These are phyloP conservation scores for Onychomys leucogaster DNA, from an alignment of 2,797 vertebrate genomes.

Conservation along the genomic window DNA sequence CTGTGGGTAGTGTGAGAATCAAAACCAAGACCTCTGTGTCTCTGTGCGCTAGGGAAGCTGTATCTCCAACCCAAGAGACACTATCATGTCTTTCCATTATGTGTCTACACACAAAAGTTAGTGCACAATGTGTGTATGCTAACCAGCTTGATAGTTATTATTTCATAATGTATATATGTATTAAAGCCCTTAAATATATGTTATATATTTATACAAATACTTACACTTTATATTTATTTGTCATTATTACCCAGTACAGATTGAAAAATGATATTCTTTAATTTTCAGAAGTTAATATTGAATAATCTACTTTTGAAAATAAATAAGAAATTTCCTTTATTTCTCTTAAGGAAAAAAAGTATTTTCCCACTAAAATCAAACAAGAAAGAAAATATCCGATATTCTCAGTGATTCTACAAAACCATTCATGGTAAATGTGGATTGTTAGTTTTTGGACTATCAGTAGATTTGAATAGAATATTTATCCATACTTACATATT, in stretches of 20 bases:
- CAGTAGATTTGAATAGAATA: neutral
- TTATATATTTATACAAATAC: neutral
- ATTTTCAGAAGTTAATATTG: conserved; percentile 11
- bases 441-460: conserved; percentile 16
- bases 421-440: neutral
- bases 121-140: neutral
- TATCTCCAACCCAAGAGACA: neutral
- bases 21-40: neutral
- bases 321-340: neutral
- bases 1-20: neutral
- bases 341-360: conserved; percentile 27
- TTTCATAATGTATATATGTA: neutral
- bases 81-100: neutral
- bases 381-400: conserved; percentile 24
- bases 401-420: neutral
- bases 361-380: neutral
- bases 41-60: neutral
- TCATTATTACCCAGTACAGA: neutral
- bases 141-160: neutral
- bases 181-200: neutral
- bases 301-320: neutral
- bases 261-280: neutral
- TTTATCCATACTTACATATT: neutral
- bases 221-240: neutral
- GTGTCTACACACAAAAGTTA: neutral